Conservation (phyloP, 2,797 vertebrate species). For the Falco rusticolus region DNA sequence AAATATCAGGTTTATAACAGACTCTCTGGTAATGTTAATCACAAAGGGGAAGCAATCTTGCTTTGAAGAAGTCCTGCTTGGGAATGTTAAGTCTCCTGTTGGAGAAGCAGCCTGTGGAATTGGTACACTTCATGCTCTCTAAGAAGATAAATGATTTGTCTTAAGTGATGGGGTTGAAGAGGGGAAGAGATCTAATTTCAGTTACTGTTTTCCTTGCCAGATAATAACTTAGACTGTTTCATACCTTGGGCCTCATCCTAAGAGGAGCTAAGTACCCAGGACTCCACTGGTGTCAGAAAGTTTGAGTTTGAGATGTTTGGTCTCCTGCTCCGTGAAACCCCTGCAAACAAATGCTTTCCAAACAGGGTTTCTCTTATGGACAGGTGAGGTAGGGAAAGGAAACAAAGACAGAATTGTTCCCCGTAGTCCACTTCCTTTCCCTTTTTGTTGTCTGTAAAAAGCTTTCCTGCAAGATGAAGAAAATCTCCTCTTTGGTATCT, state of each 20-base stretch:
- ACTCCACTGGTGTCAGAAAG: not conserved
- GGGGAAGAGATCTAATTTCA: slow-evolving; percentile 22
- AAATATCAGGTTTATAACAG: slow-evolving; percentile 77
- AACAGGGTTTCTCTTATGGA: not conserved
- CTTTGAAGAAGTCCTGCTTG: slow-evolving; percentile 50
- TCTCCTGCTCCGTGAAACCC: not conserved
- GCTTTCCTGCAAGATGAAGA: not conserved
- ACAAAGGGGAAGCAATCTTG: slow-evolving; percentile 46
- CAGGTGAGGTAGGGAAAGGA: not conserved
- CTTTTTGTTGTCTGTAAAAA: not conserved
- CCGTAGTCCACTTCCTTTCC: not conserved
- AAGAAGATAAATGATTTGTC: slow-evolving; percentile 67
- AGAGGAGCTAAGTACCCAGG: not conserved
- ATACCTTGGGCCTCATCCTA: not conserved
- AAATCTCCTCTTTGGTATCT: not conserved
- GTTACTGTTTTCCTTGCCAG: slow-evolving; percentile 23
- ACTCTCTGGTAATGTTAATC: slow-evolving; percentile 68
- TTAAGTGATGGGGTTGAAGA: slow-evolving; percentile 27
- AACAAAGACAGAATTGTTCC: not conserved
- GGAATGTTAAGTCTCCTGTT: slow-evolving; percentile 42
- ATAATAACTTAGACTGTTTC: not conserved
- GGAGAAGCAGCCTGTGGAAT: slow-evolving; percentile 38
- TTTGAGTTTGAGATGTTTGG: not conserved
- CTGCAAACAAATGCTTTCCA: not conserved
- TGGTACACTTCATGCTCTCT: slow-evolving; percentile 39